phyloP scores from a whole-genome alignment of 2,888 invertebrate genomes.

The Osedax frankpressi region DNA sequence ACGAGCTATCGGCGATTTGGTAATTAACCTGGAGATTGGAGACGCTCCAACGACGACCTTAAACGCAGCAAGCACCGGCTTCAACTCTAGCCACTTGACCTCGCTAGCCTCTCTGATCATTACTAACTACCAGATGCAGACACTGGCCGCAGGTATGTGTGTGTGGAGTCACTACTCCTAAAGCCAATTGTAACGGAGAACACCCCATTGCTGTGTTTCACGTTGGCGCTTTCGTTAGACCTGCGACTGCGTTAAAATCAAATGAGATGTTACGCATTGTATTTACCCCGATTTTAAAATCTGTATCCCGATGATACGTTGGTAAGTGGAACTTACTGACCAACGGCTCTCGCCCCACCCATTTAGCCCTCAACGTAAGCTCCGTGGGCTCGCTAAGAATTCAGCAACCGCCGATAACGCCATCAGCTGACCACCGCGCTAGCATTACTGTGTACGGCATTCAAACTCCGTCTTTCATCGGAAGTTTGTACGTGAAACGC shows the following conservation, averaged over 20 bases:
- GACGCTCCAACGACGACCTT: background rate
- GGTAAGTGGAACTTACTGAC: too few species aligned
- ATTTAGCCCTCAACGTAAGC: too few species aligned
- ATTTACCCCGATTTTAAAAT: too few species aligned
- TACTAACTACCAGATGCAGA: constrained; percentile 8
- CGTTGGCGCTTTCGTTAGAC: too few species aligned
- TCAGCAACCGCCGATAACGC: background rate
- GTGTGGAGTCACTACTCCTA: too few species aligned
- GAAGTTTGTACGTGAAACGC: background rate
- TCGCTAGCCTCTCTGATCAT: constrained; percentile 7
- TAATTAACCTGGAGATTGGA: background rate
- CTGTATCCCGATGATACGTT: too few species aligned
- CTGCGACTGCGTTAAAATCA: too few species aligned
- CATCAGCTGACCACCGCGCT: background rate
- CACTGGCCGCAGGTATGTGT: background rate
- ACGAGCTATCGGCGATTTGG: background rate
- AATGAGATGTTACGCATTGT: too few species aligned
- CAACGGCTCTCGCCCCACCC: too few species aligned
- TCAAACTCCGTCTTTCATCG: background rate
- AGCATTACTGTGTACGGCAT: background rate
- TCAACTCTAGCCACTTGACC: background rate
- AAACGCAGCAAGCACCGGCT: background rate
- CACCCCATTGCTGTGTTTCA: too few species aligned
- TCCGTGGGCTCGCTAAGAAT: background rate
- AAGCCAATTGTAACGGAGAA: too few species aligned